Base-by-base conservation (phyloP, 2,113 vertebrate genomes). In the Heterotilapia buettikoferi region DNA sequence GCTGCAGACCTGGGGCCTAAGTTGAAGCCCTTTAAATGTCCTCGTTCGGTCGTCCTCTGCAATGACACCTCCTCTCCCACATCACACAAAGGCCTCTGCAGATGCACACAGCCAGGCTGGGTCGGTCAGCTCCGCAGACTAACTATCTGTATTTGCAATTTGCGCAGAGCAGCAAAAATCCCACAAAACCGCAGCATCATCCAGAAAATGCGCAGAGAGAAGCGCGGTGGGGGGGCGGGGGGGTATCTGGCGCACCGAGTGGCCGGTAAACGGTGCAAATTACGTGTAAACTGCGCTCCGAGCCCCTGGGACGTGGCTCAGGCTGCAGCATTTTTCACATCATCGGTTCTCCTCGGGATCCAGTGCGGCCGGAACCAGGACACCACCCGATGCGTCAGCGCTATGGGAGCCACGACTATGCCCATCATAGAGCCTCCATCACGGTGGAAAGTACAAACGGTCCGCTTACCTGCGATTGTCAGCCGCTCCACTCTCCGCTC, bases 91-190 rank as follows among this genome's bases (percentile, higher is more conserved):
- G 56, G 89, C 86, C 89, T 80, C 90, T 91, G 90, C 89, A 86
- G 88, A 87, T 82, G 68, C 78, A 80, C 8, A 2, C 79, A 4
- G 83, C 9, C 31, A 36, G 31, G 16, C 83, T 18, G 13, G 61
- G 16, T 71, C 19, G 13, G 43, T 59, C 59, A 9, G 81, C 52
- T 63, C 33, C 19, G 31, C 24, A 57, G 36, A 83, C 79, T 45
- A 43, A 50, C 9, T 19, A 14, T 73, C 85, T 79, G 80, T 90
- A 84, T 57, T 73, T 80, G 43, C 71, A 29, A 92, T 95, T 96
- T 96, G 96, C 95, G 96, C 96, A 96, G 92, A 95, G 94, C 95
- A 96, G 95, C 92, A 95, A 93, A 88, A 93, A 91, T n/a, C 84
- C 83, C 81, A 83, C 47, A 63, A 94, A 93, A 96, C 93, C 94